Evolutionary conservation across 2,113 vertebrate genomes (phyloP), one percentile per base, ranked within the genome.

Genomic region (Nanorana parkeri): DNA sequence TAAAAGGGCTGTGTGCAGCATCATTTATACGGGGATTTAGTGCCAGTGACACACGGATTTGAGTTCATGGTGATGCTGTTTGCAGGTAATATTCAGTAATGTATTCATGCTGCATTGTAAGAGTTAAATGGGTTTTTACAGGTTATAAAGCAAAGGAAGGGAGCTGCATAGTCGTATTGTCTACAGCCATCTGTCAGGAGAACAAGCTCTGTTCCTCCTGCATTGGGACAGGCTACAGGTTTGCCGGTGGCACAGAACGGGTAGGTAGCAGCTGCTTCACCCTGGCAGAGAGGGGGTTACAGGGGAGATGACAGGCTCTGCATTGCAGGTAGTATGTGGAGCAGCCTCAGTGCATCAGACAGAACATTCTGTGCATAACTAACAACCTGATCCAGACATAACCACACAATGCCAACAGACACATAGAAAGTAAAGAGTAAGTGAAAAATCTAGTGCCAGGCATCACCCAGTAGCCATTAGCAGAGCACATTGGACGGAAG

Each of bases 291-390:
- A 65, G 65, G 20, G 58, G 69, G 79, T 81, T 81, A 81, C 68
- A 74, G 32, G 58, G 21, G 79, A 81, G 68, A 74, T 74, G 79
- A 60, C 79, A 81, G 68, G 61, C 79, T 74, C 79, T 81, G 79
- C 79, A 81, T 81, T 81, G 79, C 79, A 81, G 79, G 79, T 81
- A 81, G 79, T 81, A 65, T 81, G 68, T 72, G 60, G 68, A 73
- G 68, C 68, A 73, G 79, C 79, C 68, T 81, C 79, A 64, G 68
- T 73, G 79, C 79, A 81, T 81, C 79, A 81, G 79, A 81, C 79
- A 72, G 79, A 81, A 81, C 79, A 81, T 81, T 81, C 79, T 58
- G 60, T 81, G 79, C 79, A 81, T 81, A 81, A 81, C 69, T 81
- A 81, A 81, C 68, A 81, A 52, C 68, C 56, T 81, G 68, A 81